Evolutionary conservation across 2,797 vertebrate genomes (phyloP).

Genomic region (Esox masquinongy): DNA sequence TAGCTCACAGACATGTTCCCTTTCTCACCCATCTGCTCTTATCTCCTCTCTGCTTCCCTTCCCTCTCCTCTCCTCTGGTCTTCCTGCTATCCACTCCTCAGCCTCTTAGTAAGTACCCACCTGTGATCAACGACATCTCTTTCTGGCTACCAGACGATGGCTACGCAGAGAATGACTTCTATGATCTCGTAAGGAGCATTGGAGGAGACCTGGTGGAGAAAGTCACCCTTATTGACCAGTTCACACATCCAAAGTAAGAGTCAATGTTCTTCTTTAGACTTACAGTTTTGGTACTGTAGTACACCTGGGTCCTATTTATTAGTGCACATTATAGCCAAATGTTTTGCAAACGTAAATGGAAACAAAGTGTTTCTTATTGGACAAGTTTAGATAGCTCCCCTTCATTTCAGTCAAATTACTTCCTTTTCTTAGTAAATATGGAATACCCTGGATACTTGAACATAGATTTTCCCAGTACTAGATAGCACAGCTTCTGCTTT

Average conservation of each 20-base stretch:
- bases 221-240: conserved; percentile 86
- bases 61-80: background rate
- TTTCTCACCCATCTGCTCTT: background rate
- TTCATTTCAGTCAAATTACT: too few species aligned
- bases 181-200: conserved; percentile 86
- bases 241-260: conserved; percentile 89
- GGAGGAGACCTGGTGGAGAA: conserved; percentile 93
- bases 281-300: too few species aligned
- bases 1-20: background rate
- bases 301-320: too few species aligned
- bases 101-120: conserved; percentile 89
- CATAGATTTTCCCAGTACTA: too few species aligned
- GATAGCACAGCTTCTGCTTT: too few species aligned
- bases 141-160: conserved; percentile 89
- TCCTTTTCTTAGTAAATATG: too few species aligned
- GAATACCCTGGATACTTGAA: too few species aligned
- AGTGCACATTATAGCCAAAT: too few species aligned
- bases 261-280: conserved; percentile 28
- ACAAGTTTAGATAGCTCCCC: too few species aligned
- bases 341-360: too few species aligned
- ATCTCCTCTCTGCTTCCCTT: background rate
- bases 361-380: too few species aligned
- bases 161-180: conserved; percentile 89
- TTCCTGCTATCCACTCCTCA: conserved; percentile 47
- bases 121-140: conserved; percentile 91